phyloP scores from a whole-genome alignment of 1,140 invertebrate species.

The Philotrypesis tridentata region DNA sequence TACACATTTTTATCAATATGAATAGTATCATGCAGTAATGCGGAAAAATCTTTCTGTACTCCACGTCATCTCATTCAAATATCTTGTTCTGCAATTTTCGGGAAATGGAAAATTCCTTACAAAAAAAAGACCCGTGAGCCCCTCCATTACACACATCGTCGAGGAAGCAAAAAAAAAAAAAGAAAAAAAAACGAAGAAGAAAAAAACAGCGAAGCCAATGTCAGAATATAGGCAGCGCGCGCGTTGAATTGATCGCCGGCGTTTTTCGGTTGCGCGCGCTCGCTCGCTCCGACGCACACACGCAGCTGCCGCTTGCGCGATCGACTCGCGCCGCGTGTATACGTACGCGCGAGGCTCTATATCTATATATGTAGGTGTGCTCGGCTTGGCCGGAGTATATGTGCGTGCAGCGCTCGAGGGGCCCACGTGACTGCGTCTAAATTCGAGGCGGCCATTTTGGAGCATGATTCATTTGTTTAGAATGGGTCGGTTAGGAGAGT shows the following conservation, averaged over 20 bases:
- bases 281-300: slow-evolving; percentile 36
- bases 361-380: slow-evolving; percentile 28
- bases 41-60: no score
- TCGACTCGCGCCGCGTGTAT: neutral
- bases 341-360: neutral
- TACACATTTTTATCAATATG: no score
- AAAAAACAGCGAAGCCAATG: no score
- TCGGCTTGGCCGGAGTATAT: neutral
- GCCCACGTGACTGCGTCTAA: slow-evolving; percentile 69
- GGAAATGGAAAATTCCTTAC: no score
- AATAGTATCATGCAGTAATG: no score
- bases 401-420: slow-evolving; percentile 35
- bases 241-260: slow-evolving; percentile 16
- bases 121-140: no score
- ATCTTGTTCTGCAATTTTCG: no score
- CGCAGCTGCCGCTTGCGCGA: neutral
- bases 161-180: no score
- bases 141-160: no score
- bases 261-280: slow-evolving; percentile 35
- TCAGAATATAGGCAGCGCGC: no score
- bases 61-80: no score
- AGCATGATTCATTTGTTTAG: slow-evolving; percentile 73
- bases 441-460: slow-evolving; percentile 72
- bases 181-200: no score
- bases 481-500: slow-evolving; percentile 70